Evolutionary conservation across 2,797 vertebrate species (phyloP), one percentile per base, ranked within the genome.

Genomic region (Serranus cabrilla): DNA sequence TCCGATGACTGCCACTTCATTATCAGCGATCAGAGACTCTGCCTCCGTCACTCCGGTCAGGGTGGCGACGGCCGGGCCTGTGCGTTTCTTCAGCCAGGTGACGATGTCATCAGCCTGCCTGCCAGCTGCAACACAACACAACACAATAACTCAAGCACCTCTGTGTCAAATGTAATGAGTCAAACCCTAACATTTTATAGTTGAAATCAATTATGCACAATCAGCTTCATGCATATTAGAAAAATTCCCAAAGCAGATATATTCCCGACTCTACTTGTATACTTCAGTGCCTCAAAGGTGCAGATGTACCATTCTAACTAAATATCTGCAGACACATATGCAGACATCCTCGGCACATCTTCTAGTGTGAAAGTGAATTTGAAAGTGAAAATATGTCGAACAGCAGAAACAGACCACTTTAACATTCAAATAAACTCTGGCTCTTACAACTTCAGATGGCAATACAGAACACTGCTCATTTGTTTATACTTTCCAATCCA

Each of bases 61-160:
- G 1, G 92, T 87, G 16, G 93, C 42, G 1, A 98, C 97, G 0
- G 97, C 95, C 0, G 98, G 98, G 13, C 98, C 98, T 0, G 97
- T 99, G 82, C 97, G 96, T 75, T 99, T 99, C 95, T 97, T 99
- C 90, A 99, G 88, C 98, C 98, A 99, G 91, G 72, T 96, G 75
- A 99, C 93, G 0, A 99, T 97, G 78, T 99, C 98, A 0, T 97
- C 97, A 0, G 98, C 97, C 63, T 98, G 97, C 71, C 98, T 96
- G 82, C 98, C 98, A 87, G 98, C 98, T 99, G 75, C 56, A 78
- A 63, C 17, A 64, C 12, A 59, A 46, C 9, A 64, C 25, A 61
- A 68, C 10, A 80, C n/a, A 83, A 52, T 8, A 37, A 34, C 51
- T 55, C 10, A 55, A 45, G 9, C 23, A 27, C 2, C 16, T 63